phyloP scores from a whole-genome alignment of 2,113 vertebrate genomes.

The Microcebus ravelobensis region DNA sequence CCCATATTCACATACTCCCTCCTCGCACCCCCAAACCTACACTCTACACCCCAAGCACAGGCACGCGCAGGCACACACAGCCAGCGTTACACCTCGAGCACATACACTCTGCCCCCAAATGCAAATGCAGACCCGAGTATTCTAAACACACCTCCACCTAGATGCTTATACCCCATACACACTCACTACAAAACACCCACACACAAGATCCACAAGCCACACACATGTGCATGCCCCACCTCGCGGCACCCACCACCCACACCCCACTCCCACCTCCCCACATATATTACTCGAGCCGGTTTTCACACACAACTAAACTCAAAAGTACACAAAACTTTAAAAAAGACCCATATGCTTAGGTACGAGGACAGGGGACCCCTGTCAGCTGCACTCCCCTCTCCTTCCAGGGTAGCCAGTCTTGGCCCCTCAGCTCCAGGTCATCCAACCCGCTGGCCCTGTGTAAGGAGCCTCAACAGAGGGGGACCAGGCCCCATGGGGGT shows the following conservation, averaged over 20 bases:
- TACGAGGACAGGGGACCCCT: background rate
- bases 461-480: background rate
- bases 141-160: background rate
- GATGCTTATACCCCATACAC: background rate
- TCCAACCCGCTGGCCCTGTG: background rate
- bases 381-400: too few relatives aligned
- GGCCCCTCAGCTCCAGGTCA: background rate
- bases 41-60: background rate
- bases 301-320: background rate
- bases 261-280: background rate
- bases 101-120: background rate
- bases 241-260: background rate
- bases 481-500: background rate
- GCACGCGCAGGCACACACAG: background rate
- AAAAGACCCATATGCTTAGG: background rate
- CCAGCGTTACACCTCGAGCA: background rate
- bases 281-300: background rate
- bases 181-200: too few relatives aligned
- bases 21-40: background rate
- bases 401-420: fast-evolving
- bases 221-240: background rate
- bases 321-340: background rate
- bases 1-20: background rate
- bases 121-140: background rate
- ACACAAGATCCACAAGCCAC: background rate